Evolutionary conservation across 2,797 vertebrate genomes (phyloP).

Genomic region (Neomorphus geoffroyi): DNA sequence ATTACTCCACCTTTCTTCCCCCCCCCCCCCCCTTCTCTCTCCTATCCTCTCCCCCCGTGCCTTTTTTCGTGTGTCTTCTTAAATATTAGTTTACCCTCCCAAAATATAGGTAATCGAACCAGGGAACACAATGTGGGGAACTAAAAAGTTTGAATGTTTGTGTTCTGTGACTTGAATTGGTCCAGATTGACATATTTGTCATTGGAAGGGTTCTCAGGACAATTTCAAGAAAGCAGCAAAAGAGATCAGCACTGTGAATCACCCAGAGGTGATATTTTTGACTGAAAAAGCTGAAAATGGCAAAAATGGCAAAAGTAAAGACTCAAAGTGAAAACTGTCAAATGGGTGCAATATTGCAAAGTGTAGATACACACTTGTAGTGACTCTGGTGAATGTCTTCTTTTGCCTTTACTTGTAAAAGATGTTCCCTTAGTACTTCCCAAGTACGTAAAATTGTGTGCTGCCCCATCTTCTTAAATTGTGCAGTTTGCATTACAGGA

Average conservation of each 20-base stretch:
- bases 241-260: background rate
- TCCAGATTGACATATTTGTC: background rate
- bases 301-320: background rate
- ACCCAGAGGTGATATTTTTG: background rate
- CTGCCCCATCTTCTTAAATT: background rate
- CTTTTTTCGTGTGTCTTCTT: background rate
- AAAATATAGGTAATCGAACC: background rate
- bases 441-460: background rate
- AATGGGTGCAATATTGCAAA: background rate
- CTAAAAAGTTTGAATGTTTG: background rate
- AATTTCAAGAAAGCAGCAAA: background rate
- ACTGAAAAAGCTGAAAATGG: background rate
- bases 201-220: background rate
- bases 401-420: background rate
- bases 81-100: background rate
- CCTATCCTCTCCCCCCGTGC: too few relatives aligned
- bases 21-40: too few relatives aligned
- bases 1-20: background rate
- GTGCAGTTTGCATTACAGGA: background rate
- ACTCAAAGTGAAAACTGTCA: background rate
- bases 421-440: background rate
- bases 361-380: background rate
- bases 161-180: background rate
- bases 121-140: background rate
- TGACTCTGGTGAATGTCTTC: background rate